phyloP scores from a whole-genome alignment of 2,797 vertebrate species.

The Enteromius radiatus region DNA sequence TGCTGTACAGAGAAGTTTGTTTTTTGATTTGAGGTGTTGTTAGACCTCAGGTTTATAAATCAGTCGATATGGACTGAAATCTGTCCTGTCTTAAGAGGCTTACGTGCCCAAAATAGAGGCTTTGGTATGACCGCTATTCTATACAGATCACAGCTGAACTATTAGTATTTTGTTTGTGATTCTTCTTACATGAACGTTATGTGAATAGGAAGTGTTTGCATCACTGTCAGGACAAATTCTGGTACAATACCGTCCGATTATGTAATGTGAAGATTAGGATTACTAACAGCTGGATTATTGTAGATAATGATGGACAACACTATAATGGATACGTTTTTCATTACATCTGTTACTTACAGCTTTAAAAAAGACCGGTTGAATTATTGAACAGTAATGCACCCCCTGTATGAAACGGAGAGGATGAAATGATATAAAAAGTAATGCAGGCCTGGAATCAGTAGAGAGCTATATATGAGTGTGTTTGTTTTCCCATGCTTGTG shows the following conservation, averaged over 20 bases:
- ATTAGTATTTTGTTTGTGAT: neutral
- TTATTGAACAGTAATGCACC: neutral
- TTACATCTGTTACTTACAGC: neutral
- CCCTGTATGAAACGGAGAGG: neutral
- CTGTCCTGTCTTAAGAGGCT: constrained; percentile 34
- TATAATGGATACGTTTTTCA: neutral
- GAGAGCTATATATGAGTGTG: neutral
- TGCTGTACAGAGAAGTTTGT: neutral
- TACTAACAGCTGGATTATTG: constrained; percentile 15
- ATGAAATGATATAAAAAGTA: neutral
- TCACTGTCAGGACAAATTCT: neutral
- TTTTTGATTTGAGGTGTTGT: constrained; percentile 7
- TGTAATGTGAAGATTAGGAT: constrained; percentile 29
- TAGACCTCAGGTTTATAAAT: constrained; percentile 2
- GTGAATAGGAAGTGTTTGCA: neutral
- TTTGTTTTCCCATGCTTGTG: neutral
- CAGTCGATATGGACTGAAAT: constrained; percentile 26
- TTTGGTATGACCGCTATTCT: constrained; percentile 20
- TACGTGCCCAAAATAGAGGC: constrained; percentile 24
- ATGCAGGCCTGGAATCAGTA: neutral
- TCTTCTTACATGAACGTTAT: neutral
- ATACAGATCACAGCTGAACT: neutral
- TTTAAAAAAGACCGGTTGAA: neutral
- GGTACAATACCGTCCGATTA: constrained; percentile 16
- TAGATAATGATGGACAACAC: neutral